Conservation (phyloP, 2,888 invertebrate species). For the Leptopterna dolabrata region DNA sequence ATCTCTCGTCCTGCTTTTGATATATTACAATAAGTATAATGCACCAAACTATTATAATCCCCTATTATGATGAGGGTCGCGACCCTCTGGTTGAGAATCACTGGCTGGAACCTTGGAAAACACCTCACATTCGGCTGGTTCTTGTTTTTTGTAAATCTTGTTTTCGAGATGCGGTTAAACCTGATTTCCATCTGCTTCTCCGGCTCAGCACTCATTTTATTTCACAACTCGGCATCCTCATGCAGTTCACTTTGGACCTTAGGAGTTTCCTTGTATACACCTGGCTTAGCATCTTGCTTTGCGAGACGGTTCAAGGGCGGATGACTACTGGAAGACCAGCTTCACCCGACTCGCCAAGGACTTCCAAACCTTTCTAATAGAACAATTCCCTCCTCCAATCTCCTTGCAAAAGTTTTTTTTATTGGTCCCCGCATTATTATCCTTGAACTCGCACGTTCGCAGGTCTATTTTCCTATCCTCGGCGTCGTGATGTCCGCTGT, state of each 20-base stretch:
- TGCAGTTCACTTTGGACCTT: not conserved
- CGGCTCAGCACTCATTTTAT: not conserved
- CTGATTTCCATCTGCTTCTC: not conserved
- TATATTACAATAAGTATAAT: too few relatives aligned
- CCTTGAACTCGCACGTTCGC: not conserved
- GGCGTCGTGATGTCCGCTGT: slow-evolving; percentile 3
- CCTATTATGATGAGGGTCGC: too few relatives aligned
- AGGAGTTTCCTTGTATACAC: not conserved
- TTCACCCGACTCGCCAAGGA: not conserved
- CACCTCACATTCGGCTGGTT: not conserved
- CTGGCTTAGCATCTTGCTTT: not conserved
- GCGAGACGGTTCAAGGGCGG: not conserved
- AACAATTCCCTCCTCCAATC: not conserved
- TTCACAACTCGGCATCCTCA: not conserved
- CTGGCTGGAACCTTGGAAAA: not conserved
- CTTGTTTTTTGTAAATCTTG: not conserved
- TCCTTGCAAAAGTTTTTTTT: not conserved
- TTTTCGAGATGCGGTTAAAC: not conserved
- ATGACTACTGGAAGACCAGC: not conserved
- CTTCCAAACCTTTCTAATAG: slow-evolving; percentile 1
- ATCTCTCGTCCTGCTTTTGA: too few relatives aligned
- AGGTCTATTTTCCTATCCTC: not conserved
- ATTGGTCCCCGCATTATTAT: not conserved
- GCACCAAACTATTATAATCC: too few relatives aligned
- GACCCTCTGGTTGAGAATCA: too few relatives aligned